These are phyloP conservation scores for Mus musculus DNA, from an alignment of 2,113 vertebrate genomes.

Conservation along the genomic window DNA sequence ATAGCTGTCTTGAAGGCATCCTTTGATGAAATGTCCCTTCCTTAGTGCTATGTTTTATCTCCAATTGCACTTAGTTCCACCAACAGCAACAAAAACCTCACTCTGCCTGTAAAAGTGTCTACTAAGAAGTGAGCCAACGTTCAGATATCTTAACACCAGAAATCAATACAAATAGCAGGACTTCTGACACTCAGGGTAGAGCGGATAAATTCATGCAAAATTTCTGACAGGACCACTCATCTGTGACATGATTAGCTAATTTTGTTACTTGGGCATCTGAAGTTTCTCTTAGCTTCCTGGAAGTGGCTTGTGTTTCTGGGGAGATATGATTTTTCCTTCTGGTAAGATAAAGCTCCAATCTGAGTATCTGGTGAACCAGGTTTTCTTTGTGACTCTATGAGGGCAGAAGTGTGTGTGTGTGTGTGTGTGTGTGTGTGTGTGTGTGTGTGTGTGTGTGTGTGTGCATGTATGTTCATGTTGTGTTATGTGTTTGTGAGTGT, in stretches of 20 bases:
- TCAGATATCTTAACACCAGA: background rate
- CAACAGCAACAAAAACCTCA: background rate
- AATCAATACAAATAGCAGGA: background rate
- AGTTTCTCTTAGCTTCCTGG: background rate
- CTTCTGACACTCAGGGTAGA: background rate
- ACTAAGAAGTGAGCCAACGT: background rate
- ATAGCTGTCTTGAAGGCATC: background rate
- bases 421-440: background rate
- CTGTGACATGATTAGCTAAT: background rate
- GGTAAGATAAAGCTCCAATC: background rate
- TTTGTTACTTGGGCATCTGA: background rate
- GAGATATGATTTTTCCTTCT: background rate
- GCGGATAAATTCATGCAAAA: background rate
- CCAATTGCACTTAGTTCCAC: rapidly evolving
- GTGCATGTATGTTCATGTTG: background rate
- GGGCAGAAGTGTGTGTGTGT: too few relatives aligned
- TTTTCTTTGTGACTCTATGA: background rate
- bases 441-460: background rate
- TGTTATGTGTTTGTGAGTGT: background rate
- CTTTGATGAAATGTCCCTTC: background rate
- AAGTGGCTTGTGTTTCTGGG: background rate
- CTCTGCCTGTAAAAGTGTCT: background rate
- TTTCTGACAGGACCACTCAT: background rate
- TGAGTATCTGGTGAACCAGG: background rate
- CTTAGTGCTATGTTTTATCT: background rate